A percentile compares a stretch with the other conserved stretches of the same genome.
phyloP scores from a whole-genome alignment of 1,140 invertebrate species.

The Leptopilina clavipes region DNA sequence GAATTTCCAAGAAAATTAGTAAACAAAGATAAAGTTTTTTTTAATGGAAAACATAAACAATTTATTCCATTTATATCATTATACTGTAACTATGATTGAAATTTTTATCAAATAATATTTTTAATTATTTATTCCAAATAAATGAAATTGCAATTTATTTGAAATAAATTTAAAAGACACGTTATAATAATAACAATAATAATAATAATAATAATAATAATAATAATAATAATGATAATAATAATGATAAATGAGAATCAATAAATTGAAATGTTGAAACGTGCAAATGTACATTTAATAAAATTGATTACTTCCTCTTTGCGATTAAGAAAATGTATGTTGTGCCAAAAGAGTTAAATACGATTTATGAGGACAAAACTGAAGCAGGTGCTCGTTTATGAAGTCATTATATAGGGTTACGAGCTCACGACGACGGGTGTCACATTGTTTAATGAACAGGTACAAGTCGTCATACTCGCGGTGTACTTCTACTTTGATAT shows the following conservation, averaged over 20 bases:
- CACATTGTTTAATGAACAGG: constrained; percentile 1
- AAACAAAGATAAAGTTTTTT: too few relatives aligned
- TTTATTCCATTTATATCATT: too few relatives aligned
- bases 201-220: too few relatives aligned
- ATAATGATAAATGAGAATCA: background rate
- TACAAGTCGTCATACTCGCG: background rate
- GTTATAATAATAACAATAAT: too few relatives aligned
- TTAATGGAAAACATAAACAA: too few relatives aligned
- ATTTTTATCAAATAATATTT: too few relatives aligned
- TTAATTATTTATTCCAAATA: too few relatives aligned
- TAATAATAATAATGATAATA: too few relatives aligned
- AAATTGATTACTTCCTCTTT: constrained; percentile 33
- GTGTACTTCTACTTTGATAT: background rate
- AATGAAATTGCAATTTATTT: too few relatives aligned
- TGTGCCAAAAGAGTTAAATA: constrained; percentile 30
- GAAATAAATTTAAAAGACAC: too few relatives aligned
- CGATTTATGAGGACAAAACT: constrained; percentile 21
- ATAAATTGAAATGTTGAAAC: constrained; percentile 3
- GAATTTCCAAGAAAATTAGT: too few relatives aligned
- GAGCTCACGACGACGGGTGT: background rate
- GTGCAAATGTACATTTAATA: constrained; percentile 1
- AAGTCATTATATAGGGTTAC: constrained; percentile 18
- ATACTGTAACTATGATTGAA: too few relatives aligned
- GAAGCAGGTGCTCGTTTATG: constrained; percentile 11
- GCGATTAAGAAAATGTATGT: constrained; percentile 18